A percentile compares a stretch with the other conserved stretches of the same genome.
phyloP scores from a whole-genome alignment of 2,797 vertebrate genomes.

The Salarias fasciatus region DNA sequence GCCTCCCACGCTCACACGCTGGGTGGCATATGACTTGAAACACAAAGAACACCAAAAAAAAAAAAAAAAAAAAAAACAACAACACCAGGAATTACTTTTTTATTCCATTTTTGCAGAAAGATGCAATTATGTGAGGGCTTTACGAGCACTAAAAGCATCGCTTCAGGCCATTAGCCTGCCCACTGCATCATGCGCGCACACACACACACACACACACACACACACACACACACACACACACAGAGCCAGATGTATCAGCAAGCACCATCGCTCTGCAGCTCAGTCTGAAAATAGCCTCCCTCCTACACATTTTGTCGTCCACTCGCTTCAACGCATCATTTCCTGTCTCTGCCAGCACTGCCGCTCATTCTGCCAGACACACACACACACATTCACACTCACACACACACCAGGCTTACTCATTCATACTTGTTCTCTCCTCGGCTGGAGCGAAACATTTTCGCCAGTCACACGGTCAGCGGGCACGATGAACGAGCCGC shows the following conservation, averaged over 20 bases:
- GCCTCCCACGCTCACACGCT: constrained; percentile 4
- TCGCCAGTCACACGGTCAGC: constrained; percentile 18
- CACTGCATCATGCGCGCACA: constrained; percentile 17
- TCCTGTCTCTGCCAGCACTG: constrained; percentile 65
- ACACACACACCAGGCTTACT: not conserved
- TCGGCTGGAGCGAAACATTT: constrained; percentile 25
- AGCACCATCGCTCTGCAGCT: constrained; percentile 43
- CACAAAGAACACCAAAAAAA: not conserved
- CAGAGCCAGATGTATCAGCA: constrained; percentile 53
- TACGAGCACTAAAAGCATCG: constrained; percentile 28
- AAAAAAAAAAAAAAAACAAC: constrained; percentile 18
- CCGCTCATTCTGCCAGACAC: constrained; percentile 16
- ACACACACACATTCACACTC: constrained; percentile 13
- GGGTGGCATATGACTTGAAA: not conserved
- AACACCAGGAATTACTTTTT: not conserved
- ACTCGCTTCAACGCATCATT: constrained; percentile 54
- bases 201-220: constrained; percentile 14
- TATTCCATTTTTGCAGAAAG: constrained; percentile 21
- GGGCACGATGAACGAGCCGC: not conserved
- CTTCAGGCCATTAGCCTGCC: constrained; percentile 25
- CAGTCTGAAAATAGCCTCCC: constrained; percentile 71
- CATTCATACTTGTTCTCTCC: constrained; percentile 20
- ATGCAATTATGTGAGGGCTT: constrained; percentile 26
- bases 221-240: constrained; percentile 14
- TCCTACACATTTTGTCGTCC: constrained; percentile 59